Conservation (phyloP, 2,113 vertebrate genomes). For the Helogale parvula region DNA sequence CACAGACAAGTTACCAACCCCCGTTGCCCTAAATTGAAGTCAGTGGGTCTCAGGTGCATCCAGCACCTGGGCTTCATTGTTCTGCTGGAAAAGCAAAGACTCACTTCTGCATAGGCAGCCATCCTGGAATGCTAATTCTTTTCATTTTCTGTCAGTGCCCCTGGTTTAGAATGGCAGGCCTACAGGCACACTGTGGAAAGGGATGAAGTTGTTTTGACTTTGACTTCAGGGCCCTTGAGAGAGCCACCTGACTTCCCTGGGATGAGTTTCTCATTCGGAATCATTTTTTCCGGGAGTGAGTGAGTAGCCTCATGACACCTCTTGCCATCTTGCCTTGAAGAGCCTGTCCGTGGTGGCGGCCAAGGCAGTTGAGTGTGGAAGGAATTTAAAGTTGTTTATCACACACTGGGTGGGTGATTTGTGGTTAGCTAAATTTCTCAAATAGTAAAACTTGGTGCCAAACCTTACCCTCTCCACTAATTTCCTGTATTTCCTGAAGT, state of each 20-base stretch:
- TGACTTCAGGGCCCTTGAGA: not conserved
- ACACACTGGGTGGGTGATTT: not conserved
- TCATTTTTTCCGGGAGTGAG: not conserved
- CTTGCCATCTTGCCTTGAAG: not conserved
- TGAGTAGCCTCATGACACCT: not conserved
- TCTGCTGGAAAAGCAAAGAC: not conserved
- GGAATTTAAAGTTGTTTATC: not conserved
- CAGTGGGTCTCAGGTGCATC: not conserved
- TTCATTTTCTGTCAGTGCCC: not conserved
- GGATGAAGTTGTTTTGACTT: not conserved
- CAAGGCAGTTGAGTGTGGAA: not conserved
- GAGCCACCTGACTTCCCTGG: not conserved
- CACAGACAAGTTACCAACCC: not conserved
- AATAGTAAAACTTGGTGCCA: not conserved
- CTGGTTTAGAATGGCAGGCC: not conserved
- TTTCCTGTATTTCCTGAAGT: not conserved
- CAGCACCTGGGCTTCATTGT: not conserved
- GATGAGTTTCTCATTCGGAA: not conserved
- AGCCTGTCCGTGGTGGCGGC: not conserved
- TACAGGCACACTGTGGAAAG: rapidly evolving
- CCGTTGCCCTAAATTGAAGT: not conserved
- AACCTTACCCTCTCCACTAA: not conserved
- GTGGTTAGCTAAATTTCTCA: not conserved
- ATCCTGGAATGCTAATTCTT: not conserved
- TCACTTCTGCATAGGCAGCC: not conserved